Evolutionary conservation across 2,113 vertebrate genomes (phyloP), one percentile per base, ranked within the genome.

Genomic region (Mobula birostris): DNA sequence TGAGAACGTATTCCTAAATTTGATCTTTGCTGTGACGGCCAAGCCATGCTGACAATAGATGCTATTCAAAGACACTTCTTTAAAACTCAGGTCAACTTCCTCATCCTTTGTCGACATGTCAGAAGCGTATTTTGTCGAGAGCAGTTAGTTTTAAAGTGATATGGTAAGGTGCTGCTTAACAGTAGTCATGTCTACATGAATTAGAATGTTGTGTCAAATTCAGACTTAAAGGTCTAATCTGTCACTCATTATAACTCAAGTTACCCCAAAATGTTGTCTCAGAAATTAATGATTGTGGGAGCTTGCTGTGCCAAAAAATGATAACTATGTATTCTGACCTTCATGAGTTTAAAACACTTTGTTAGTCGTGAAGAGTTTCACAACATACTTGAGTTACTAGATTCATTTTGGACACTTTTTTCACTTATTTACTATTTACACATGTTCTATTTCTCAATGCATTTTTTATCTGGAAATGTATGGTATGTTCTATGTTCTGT

Each of bases 1-100:
- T 90, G 85, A 68, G 85, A 90, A 63, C 36, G 85, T 36, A 66
- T 66, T 90, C 85, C 85, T 66, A 90, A 36, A 32, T 32, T 15
- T 36, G 61, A 90, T 90, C 85, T 90, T 56, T 61, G 48, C 83
- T 87, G 12, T 58, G 5, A 87, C 83, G 61, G 61, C 11, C 56
- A 29, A 27, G 83, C 83, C 61, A 66, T 32, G 61, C 63, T 90
- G 85, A 90, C 85, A 90, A 90, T 90, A 32, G 85, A 66, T 90
- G 85, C 63, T 29, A n/a, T 90, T 66, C 14, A n/a, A 32, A 66
- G 61, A 66, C 85, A 29, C 66, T 32, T 74, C 72, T 90, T 19
- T n/a, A 66, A 90, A 90, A 32, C 61, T 19, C 29, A 66, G 85
- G 61, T 7, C n/a, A 66, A 63, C 83, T 61, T 61, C 29, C 27